Conservation (phyloP, 1,140 invertebrate genomes). For the Halictus rubicundus region DNA sequence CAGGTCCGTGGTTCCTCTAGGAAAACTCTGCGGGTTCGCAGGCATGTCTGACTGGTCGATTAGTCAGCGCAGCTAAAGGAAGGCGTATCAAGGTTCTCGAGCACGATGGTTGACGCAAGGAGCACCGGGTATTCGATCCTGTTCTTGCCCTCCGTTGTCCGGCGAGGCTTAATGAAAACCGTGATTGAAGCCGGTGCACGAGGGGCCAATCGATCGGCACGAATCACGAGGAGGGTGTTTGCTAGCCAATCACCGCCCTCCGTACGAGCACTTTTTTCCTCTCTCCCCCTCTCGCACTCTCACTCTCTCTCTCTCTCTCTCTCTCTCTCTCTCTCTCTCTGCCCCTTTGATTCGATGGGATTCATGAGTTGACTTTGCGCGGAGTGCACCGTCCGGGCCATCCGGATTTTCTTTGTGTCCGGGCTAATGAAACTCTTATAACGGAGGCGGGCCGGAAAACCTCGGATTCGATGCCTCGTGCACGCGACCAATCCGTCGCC, state of each 20-base stretch:
- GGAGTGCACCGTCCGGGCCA: slow-evolving; percentile 14
- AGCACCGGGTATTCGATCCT: slow-evolving; percentile 45
- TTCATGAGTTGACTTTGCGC: slow-evolving; percentile 61
- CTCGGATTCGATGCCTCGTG: background rate
- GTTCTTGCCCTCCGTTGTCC: slow-evolving; percentile 33
- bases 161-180: slow-evolving; percentile 73
- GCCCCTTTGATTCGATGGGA: slow-evolving; percentile 51
- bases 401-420: background rate
- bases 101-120: slow-evolving; percentile 16
- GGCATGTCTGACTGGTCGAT: slow-evolving; percentile 40
- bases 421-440: slow-evolving; percentile 16
- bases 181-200: slow-evolving; percentile 68
- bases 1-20: background rate
- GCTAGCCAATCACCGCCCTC: slow-evolving; percentile 67
- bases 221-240: slow-evolving; percentile 64
- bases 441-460: background rate
- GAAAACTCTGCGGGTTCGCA: slow-evolving; percentile 18
- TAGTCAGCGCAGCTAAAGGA: slow-evolving; percentile 18
- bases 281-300: slow-evolving; percentile 24
- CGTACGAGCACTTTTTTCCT: slow-evolving; percentile 53
- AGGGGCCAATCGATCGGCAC: slow-evolving; percentile 67
- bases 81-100: slow-evolving; percentile 22
- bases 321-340: slow-evolving; percentile 34
- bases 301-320: no score
- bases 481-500: background rate